Conservation (phyloP, 1,140 invertebrate species). For the Ctenoplectra terminalis region DNA sequence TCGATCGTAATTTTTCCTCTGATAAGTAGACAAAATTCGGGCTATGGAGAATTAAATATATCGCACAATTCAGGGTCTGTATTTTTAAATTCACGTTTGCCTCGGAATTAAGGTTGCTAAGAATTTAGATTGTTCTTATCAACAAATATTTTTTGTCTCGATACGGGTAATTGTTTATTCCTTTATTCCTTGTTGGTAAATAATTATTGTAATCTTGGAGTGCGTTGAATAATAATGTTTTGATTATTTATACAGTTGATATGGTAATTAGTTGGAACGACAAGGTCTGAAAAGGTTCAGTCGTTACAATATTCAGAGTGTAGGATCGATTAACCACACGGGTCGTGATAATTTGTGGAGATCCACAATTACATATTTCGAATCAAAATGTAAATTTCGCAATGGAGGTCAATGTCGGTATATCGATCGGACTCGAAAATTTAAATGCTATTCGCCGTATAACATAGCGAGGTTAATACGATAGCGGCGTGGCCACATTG, state of each 20-base stretch:
- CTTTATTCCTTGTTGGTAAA: neutral
- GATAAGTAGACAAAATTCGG: no score
- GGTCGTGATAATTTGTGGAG: neutral
- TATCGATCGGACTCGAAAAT: neutral
- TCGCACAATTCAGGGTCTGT: no score
- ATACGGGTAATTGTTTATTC: no score
- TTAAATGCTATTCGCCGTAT: neutral
- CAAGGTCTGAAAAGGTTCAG: neutral
- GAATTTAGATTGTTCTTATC: neutral
- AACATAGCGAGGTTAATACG: neutral
- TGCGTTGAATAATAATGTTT: neutral
- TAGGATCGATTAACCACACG: neutral
- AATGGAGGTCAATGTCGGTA: neutral
- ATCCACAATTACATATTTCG: neutral
- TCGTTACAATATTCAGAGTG: neutral
- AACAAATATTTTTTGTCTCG: neutral
- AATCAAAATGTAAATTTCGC: neutral
- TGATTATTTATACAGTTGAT: neutral
- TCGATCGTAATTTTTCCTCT: no score
- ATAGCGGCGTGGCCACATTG: neutral
- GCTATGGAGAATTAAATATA: no score
- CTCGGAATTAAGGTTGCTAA: neutral
- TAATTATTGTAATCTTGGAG: neutral
- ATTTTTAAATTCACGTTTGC: neutral
- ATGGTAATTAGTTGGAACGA: neutral